A percentile compares a stretch with the other conserved stretches of the same genome.
Conservation (phyloP, 2,797 vertebrate genomes). For the Hoplostethus atlanticus region DNA sequence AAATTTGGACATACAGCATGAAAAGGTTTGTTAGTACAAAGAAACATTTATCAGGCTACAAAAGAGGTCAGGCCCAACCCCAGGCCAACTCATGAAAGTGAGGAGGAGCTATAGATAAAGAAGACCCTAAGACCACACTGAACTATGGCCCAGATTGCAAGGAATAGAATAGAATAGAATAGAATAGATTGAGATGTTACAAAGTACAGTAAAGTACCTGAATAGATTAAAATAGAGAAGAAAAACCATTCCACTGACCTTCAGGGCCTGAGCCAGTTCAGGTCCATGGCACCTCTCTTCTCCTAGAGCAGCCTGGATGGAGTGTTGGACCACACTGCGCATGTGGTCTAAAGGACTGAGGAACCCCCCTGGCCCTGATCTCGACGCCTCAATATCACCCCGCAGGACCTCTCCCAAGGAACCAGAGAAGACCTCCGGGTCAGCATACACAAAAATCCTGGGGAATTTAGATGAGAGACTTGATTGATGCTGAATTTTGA, state of each 20-base stretch:
- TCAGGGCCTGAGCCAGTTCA: constrained; percentile 81
- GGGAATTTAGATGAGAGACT: background rate
- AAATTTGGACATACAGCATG: background rate
- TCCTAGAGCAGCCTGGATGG: constrained; percentile 88
- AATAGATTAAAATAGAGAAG: background rate
- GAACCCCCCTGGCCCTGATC: constrained; percentile 48
- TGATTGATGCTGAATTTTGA: background rate
- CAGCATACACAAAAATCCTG: constrained; percentile 94
- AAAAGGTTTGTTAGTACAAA: background rate
- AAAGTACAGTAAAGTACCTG: no score
- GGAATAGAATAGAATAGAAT: background rate
- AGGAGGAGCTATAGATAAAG: background rate
- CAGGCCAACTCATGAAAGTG: background rate
- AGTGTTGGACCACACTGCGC: constrained; percentile 85
- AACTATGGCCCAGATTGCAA: background rate
- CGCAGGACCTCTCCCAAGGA: constrained; percentile 83
- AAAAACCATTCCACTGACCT: constrained; percentile 81
- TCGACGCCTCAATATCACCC: constrained; percentile 82
- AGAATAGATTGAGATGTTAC: background rate
- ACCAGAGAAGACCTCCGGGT: constrained; percentile 88
- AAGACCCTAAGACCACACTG: no score
- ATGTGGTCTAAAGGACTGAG: constrained; percentile 74
- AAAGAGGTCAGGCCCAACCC: background rate
- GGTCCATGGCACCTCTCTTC: constrained; percentile 78
- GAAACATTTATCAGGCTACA: background rate